Percentiles rank a stretch among this genome's conserved stretches.
These are phyloP conservation scores for Brachionus angularis DNA, from an alignment of 1,140 invertebrate genomes.

Conservation along the genomic window DNA sequence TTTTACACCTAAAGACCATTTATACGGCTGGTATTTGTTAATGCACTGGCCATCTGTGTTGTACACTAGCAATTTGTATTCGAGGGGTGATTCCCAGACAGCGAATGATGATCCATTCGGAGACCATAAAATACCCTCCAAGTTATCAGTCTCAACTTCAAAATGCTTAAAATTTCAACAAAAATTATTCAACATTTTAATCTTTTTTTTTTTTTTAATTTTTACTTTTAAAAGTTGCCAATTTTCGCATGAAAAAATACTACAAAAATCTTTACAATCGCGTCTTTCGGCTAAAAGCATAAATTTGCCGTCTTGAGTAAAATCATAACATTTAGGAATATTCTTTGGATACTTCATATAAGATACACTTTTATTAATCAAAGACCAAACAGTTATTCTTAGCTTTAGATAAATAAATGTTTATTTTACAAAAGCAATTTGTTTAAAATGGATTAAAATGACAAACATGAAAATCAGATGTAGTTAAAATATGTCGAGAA, in stretches of 20 bases:
- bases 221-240: constrained; percentile 59
- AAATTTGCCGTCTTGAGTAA: constrained; percentile 56
- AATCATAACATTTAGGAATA: constrained; percentile 55
- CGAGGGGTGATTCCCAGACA: constrained; percentile 54
- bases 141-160: constrained; percentile 57
- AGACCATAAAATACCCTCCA: constrained; percentile 57
- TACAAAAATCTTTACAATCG: constrained; percentile 60
- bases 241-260: constrained; percentile 57
- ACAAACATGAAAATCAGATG: constrained; percentile 58
- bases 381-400: constrained; percentile 60
- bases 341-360: constrained; percentile 61
- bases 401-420: constrained; percentile 49
- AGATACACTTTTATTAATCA: constrained; percentile 58
- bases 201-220: not conserved
- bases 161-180: constrained; percentile 52
- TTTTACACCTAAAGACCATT: constrained; percentile 58
- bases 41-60: constrained; percentile 57
- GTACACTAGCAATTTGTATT: constrained; percentile 57
- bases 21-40: constrained; percentile 55
- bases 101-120: constrained; percentile 55
- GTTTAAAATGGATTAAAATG: constrained; percentile 7
- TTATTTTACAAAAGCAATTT: constrained; percentile 36
- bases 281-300: constrained; percentile 59
- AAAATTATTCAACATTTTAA: not conserved
- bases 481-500: constrained; percentile 59